Conservation (phyloP, 2,797 vertebrate species). For the Urophycis tenuis region DNA sequence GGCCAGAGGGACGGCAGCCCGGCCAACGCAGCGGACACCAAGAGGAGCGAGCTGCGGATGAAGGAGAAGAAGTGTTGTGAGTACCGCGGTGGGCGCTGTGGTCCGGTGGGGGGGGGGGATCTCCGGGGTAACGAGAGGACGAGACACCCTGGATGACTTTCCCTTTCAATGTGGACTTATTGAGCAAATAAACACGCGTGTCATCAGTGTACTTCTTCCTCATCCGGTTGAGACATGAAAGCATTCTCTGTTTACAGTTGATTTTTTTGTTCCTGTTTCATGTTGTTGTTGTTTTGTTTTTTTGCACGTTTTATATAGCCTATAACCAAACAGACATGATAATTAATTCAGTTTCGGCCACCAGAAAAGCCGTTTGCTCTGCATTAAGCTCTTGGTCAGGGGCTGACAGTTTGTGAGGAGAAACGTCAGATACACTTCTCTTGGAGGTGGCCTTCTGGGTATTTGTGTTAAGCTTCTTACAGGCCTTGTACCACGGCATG, state of each 20-base stretch:
- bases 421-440: too few species aligned
- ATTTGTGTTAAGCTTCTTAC: not conserved
- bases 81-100: conserved; percentile 18
- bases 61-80: conserved; percentile 76
- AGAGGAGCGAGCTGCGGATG: conserved; percentile 61
- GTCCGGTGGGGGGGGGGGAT: not conserved
- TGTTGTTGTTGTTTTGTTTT: not conserved
- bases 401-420: not conserved
- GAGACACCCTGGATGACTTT: not conserved
- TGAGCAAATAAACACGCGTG: not conserved
- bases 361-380: not conserved
- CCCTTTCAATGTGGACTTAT: not conserved
- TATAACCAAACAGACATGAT: not conserved
- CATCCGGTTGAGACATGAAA: too few species aligned
- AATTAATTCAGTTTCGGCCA: not conserved
- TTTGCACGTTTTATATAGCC: not conserved
- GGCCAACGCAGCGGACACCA: conserved; percentile 56
- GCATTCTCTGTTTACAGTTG: not conserved
- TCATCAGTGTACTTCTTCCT: too few species aligned
- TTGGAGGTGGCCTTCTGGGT: not conserved
- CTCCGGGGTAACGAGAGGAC: not conserved
- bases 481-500: too few species aligned
- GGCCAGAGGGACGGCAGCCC: conserved; percentile 44
- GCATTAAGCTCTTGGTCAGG: not conserved
- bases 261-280: not conserved